Percentiles rank a stretch among this genome's conserved stretches.
Conservation (phyloP, 2,888 invertebrate species). For the Rhamnusium bicolor region DNA sequence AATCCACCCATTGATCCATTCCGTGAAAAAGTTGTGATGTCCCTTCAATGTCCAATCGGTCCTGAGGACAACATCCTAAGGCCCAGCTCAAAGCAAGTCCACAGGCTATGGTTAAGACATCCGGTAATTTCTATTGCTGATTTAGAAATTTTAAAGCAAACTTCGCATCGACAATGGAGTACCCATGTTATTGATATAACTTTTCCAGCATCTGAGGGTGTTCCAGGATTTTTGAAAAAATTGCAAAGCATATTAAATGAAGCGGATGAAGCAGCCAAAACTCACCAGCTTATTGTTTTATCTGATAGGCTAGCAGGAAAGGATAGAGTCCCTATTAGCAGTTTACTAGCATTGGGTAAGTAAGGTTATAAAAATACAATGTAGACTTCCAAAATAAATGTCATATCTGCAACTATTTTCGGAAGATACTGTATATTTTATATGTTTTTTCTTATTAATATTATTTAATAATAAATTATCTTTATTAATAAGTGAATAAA, state of each 20-base stretch:
- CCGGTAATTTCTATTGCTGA: conserved; percentile 95
- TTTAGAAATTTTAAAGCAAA: conserved; percentile 88
- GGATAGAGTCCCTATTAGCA: conserved; percentile 82
- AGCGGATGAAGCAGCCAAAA: conserved; percentile 80
- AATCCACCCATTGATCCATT: conserved; percentile 99
- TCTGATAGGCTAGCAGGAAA: conserved; percentile 83
- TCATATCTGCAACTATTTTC: no score
- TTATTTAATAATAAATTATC: no score
- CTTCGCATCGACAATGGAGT: conserved; percentile 90
- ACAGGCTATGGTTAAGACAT: conserved; percentile 93
- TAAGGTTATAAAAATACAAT: background rate
- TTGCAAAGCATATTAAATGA: conserved; percentile 85
- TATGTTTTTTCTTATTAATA: no score
- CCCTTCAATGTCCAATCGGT: conserved; percentile 96
- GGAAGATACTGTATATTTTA: no score
- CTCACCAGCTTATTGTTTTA: conserved; percentile 87
- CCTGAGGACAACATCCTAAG: conserved; percentile 95
- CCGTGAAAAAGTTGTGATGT: conserved; percentile 99
- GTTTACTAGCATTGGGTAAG: conserved; percentile 83
- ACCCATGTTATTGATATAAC: conserved; percentile 88
- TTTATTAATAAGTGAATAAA: no score
- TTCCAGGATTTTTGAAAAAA: conserved; percentile 78
- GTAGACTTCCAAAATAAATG: no score
- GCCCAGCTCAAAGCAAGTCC: conserved; percentile 87
- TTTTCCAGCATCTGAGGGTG: conserved; percentile 84